phyloP scores from a whole-genome alignment of 1,140 invertebrate species.

The Aradophagus sp. region DNA sequence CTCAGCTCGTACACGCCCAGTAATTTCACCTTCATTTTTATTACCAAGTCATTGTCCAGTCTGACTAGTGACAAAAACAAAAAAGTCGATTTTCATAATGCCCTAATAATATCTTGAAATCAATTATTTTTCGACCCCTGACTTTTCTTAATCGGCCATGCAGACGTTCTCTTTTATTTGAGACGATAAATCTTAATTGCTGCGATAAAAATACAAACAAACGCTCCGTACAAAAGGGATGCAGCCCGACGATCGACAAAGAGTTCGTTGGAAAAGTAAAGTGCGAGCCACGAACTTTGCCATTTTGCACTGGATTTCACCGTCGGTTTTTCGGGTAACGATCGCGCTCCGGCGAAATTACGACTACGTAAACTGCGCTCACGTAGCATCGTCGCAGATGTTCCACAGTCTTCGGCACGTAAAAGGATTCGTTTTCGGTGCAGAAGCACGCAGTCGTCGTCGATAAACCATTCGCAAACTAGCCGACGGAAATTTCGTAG shows the following conservation, averaged over 20 bases:
- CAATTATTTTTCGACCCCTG: too few relatives aligned
- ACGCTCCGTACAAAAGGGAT: neutral
- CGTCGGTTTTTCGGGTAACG: constrained; percentile 49
- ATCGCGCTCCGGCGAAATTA: constrained; percentile 38
- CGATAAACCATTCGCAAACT: constrained; percentile 48
- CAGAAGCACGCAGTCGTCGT: constrained; percentile 21
- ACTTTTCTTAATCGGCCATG: too few relatives aligned
- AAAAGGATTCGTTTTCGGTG: constrained; percentile 45
- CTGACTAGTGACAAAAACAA: too few relatives aligned
- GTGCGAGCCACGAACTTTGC: constrained; percentile 43
- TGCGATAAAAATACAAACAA: constrained; percentile 35
- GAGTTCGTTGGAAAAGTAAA: constrained; percentile 22
- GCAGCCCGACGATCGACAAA: constrained; percentile 16
- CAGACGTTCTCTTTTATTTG: constrained; percentile 17
- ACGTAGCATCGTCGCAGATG: constrained; percentile 54
- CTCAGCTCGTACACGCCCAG: too few relatives aligned
- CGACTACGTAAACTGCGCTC: constrained; percentile 49
- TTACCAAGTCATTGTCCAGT: too few relatives aligned
- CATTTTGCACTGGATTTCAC: constrained; percentile 38
- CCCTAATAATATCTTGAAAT: too few relatives aligned
- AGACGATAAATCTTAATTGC: constrained; percentile 38
- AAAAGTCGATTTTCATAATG: too few relatives aligned
- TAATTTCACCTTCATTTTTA: too few relatives aligned
- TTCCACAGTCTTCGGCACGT: constrained; percentile 21
- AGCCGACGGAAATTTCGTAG: too few relatives aligned